Conservation (phyloP, 2,888 invertebrate species). For the Mesorhabditis spiculigera region DNA sequence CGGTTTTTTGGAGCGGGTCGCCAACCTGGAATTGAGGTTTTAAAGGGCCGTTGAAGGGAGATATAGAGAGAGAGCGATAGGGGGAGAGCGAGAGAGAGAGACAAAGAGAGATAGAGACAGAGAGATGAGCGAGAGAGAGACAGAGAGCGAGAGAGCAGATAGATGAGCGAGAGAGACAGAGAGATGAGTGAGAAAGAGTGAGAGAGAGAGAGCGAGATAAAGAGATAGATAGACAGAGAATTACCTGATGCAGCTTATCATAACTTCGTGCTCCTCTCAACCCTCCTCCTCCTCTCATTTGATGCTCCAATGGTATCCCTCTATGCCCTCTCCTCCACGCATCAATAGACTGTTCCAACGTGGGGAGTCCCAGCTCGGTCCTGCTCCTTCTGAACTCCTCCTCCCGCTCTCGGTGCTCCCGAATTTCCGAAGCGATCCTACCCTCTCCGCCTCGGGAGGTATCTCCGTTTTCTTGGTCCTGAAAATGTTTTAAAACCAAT, state of each 20-base stretch:
- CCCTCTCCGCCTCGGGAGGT: not conserved
- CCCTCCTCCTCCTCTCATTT: not conserved
- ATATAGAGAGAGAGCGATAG: too few relatives aligned
- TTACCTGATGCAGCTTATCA: constrained; percentile 2
- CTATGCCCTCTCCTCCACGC: too few relatives aligned
- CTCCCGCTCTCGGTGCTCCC: not conserved
- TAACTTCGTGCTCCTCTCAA: not conserved
- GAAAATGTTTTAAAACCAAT: not conserved
- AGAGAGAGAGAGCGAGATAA: too few relatives aligned
- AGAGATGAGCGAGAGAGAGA: too few relatives aligned
- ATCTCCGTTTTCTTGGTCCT: not conserved
- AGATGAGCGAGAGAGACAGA: too few relatives aligned
- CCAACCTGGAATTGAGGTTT: not conserved
- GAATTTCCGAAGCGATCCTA: not conserved
- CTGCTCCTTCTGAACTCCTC: not conserved
- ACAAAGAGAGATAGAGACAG: too few relatives aligned
- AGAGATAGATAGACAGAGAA: too few relatives aligned
- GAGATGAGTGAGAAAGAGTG: too few relatives aligned
- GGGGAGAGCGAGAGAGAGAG: too few relatives aligned
- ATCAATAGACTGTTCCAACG: not conserved
- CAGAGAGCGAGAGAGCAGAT: too few relatives aligned
- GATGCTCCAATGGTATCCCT: too few relatives aligned
- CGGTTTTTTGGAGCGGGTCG: not conserved
- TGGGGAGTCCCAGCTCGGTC: not conserved
- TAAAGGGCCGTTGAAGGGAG: not conserved